phyloP scores from a whole-genome alignment of 2,113 vertebrate species.

The Gracilinanus agilis region DNA sequence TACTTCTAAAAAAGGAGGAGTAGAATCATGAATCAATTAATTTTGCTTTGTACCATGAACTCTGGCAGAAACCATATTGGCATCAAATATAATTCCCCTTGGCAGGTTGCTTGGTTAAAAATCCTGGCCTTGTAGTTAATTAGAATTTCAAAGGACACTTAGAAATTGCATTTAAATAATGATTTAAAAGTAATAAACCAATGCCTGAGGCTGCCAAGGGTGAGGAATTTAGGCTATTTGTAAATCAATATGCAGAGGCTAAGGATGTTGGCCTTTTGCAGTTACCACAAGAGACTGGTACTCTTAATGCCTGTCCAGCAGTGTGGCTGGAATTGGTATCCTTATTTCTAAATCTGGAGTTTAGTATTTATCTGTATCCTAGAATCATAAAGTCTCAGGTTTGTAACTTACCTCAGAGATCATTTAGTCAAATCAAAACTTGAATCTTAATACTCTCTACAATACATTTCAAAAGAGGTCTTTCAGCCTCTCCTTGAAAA shows the following conservation, averaged over 20 bases:
- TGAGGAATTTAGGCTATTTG: background rate
- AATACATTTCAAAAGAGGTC: background rate
- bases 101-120: background rate
- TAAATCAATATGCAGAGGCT: background rate
- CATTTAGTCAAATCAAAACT: background rate
- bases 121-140: background rate
- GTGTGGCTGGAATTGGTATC: background rate
- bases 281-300: background rate
- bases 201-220: background rate
- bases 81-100: background rate
- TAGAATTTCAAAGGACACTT: background rate
- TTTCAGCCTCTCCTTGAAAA: background rate
- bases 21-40: background rate
- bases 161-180: background rate
- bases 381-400: background rate
- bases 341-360: background rate
- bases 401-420: background rate
- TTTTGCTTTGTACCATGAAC: background rate
- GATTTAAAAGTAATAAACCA: background rate
- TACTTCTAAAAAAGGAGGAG: background rate
- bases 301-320: background rate
- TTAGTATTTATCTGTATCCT: background rate
- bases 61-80: background rate
- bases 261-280: background rate
- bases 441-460: background rate